Percentiles rank a stretch among this genome's conserved stretches.
phyloP scores from a whole-genome alignment of 2,797 vertebrate genomes.

The Melanotaenia boesemani region DNA sequence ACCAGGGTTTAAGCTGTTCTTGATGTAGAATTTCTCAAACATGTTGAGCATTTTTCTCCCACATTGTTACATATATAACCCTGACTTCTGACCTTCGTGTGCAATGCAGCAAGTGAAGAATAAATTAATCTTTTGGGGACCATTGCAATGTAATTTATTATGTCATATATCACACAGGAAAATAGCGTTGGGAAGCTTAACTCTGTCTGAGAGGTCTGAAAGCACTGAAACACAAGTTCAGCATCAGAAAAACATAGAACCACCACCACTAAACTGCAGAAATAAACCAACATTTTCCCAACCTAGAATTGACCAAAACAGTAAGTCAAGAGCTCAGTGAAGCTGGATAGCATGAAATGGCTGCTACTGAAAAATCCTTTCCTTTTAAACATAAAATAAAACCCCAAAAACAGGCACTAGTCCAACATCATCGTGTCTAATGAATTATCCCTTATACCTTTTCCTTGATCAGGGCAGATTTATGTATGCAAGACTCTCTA shows the following conservation, averaged over 20 bases:
- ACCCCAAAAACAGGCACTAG: background rate
- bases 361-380: background rate
- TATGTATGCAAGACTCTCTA: background rate
- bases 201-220: background rate
- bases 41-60: background rate
- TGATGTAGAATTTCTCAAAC: background rate
- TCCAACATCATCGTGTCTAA: too few species aligned
- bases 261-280: background rate
- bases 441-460: too few species aligned
- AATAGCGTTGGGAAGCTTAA: background rate
- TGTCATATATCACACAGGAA: background rate
- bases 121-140: background rate
- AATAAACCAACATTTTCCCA: too few species aligned
- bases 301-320: too few species aligned
- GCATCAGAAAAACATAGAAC: background rate
- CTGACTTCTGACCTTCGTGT: constrained; percentile 20
- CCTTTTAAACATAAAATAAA: background rate
- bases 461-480: too few species aligned
- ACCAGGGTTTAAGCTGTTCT: background rate
- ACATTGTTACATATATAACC: background rate
- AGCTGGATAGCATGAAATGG: background rate
- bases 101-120: background rate
- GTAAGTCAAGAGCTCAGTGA: too few species aligned
- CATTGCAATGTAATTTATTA: background rate
- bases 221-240: background rate